Evolutionary conservation across 2,113 vertebrate genomes (phyloP).

Genomic region (Neogale vison): DNA sequence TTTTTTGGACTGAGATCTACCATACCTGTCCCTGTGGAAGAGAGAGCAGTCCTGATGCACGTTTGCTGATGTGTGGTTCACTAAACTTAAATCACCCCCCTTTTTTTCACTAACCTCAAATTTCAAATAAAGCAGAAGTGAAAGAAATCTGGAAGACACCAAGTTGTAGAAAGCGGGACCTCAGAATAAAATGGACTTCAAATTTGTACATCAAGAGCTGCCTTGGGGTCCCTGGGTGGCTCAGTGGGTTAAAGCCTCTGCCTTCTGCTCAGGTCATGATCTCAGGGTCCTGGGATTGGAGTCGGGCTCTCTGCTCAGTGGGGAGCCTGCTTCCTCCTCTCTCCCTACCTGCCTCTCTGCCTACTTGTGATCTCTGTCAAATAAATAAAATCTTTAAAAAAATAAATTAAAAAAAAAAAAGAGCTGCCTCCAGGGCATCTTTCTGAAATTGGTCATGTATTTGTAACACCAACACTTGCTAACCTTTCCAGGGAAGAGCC

Average conservation of each 20-base stretch:
- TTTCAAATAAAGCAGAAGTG: not conserved
- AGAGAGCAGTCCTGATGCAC: not conserved
- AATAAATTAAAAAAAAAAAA: not conserved
- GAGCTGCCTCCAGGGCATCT: not conserved
- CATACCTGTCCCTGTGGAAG: not conserved
- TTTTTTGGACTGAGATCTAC: not conserved
- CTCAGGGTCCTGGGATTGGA: no score
- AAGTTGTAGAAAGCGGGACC: not conserved
- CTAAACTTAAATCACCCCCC: not conserved
- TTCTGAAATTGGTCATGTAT: not conserved
- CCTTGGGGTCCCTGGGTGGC: not conserved
- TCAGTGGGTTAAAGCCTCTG: no score
- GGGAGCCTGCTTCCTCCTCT: no score
- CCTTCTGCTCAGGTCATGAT: no score
- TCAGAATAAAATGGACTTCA: not conserved
- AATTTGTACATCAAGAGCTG: not conserved
- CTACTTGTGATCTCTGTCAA: no score
- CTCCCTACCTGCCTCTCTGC: no score
- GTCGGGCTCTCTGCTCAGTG: no score
- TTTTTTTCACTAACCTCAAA: not conserved
- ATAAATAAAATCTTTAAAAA: no score
- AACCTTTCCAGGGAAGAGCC: conserved; percentile 20
- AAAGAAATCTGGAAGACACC: conserved; percentile 10
- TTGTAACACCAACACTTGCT: not conserved
- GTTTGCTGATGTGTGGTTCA: not conserved